Percentiles rank a stretch among this genome's conserved stretches.
Evolutionary conservation across 1,140 invertebrate genomes (phyloP).

Genomic region (Scaptomyza hsui): DNA sequence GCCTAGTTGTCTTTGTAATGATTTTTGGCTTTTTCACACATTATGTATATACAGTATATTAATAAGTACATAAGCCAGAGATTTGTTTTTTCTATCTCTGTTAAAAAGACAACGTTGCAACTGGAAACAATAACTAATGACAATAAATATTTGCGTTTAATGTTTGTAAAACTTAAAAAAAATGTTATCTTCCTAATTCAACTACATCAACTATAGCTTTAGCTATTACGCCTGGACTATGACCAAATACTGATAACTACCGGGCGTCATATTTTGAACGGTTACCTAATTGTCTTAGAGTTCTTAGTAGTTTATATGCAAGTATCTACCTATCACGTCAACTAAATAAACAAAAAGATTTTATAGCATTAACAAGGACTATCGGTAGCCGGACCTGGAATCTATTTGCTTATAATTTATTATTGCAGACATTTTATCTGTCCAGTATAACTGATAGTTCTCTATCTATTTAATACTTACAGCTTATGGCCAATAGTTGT

Average conservation of each 20-base stretch:
- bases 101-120: constrained; percentile 32
- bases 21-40: not conserved
- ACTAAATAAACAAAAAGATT: constrained; percentile 1
- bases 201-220: not conserved
- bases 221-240: not conserved
- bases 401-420: not conserved
- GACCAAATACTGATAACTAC: not conserved
- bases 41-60: constrained; percentile 2
- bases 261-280: not conserved
- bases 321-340: not conserved
- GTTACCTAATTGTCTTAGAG: not conserved
- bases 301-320: not conserved
- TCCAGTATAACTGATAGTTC: too few species aligned
- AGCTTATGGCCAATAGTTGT: too few species aligned
- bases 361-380: not conserved
- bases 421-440: not conserved
- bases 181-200: not conserved
- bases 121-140: constrained; percentile 69
- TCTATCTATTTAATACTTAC: not conserved
- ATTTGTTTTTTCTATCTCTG: constrained; percentile 44
- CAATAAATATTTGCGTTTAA: constrained; percentile 69
- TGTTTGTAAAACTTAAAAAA: constrained; percentile 52
- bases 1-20: not conserved
- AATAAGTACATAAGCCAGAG: constrained; percentile 29
- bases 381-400: not conserved